Evolutionary conservation across 2,888 invertebrate genomes (phyloP).

Genomic region (Notocelia uddmanniana): DNA sequence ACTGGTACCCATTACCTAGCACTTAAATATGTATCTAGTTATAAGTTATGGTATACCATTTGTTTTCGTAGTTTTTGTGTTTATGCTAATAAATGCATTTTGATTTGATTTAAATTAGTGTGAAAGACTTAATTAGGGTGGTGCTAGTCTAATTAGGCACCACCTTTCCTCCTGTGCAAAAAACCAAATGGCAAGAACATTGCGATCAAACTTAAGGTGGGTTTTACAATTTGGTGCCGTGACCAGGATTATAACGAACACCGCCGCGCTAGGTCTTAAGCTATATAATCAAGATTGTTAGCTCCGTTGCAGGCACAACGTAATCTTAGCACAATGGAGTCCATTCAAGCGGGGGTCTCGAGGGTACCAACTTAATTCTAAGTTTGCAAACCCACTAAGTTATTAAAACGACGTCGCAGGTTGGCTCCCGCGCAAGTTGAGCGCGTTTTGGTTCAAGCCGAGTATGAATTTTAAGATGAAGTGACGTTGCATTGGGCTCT

Average conservation of each 20-base stretch:
- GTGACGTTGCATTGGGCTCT: conserved; percentile 25
- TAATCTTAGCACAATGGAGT: conserved; percentile 62
- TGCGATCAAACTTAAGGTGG: not conserved
- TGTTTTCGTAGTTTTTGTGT: too few relatives aligned
- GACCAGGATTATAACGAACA: conserved; percentile 9
- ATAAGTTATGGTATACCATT: too few relatives aligned
- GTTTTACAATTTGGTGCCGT: conserved; percentile 3
- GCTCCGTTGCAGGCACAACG: conserved; percentile 51
- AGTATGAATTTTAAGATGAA: conserved; percentile 30
- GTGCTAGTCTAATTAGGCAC: too few relatives aligned
- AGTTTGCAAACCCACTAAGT: conserved; percentile 75
- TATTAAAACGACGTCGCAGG: conserved; percentile 70
- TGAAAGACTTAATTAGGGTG: too few relatives aligned
- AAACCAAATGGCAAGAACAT: too few relatives aligned
- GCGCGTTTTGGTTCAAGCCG: conserved; percentile 10
- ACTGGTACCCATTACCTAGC: too few relatives aligned
- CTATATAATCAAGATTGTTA: conserved; percentile 53
- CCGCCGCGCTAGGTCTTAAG: conserved; percentile 10
- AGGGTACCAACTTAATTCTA: conserved; percentile 80
- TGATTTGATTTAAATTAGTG: too few relatives aligned
- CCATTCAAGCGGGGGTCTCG: conserved; percentile 56
- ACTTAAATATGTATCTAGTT: too few relatives aligned
- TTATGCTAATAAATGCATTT: too few relatives aligned
- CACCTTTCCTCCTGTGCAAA: too few relatives aligned
- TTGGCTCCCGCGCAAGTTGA: conserved; percentile 11